These are phyloP conservation scores for Babylonia areolata DNA, from an alignment of 1,140 invertebrate species.

Conservation along the genomic window DNA sequence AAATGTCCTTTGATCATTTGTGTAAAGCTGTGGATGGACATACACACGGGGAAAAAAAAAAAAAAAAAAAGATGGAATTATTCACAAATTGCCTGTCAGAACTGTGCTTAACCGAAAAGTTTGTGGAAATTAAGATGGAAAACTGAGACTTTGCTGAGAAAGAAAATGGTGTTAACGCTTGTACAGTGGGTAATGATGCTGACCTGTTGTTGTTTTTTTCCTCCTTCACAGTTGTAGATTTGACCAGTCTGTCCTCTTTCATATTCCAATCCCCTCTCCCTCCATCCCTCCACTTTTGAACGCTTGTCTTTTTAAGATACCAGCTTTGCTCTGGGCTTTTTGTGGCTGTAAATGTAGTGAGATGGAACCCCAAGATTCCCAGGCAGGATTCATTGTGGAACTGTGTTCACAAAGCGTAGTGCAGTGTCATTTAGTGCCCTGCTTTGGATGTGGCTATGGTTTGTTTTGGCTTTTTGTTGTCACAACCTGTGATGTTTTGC, in stretches of 20 bases:
- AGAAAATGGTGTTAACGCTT: not conserved
- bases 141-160: too few species aligned
- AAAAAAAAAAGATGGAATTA: too few species aligned
- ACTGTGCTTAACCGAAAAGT: too few species aligned
- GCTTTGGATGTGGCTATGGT: not conserved
- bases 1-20: too few species aligned
- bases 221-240: not conserved
- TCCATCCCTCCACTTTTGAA: not conserved
- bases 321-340: not conserved
- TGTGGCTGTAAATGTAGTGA: not conserved
- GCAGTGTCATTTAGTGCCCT: not conserved
- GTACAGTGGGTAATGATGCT: not conserved
- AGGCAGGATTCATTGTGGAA: not conserved
- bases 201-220: not conserved
- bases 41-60: too few species aligned
- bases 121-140: too few species aligned
- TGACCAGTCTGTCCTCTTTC: not conserved
- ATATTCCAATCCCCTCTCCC: too few species aligned
- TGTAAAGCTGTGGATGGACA: too few species aligned
- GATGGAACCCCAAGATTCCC: not conserved
- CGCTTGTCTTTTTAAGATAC: not conserved
- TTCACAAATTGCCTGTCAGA: too few species aligned
- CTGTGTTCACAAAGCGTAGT: not conserved
- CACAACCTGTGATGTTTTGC: too few species aligned
- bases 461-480: not conserved